phyloP scores from a whole-genome alignment of 2,797 vertebrate species.

The Chloroceryle amazona region DNA sequence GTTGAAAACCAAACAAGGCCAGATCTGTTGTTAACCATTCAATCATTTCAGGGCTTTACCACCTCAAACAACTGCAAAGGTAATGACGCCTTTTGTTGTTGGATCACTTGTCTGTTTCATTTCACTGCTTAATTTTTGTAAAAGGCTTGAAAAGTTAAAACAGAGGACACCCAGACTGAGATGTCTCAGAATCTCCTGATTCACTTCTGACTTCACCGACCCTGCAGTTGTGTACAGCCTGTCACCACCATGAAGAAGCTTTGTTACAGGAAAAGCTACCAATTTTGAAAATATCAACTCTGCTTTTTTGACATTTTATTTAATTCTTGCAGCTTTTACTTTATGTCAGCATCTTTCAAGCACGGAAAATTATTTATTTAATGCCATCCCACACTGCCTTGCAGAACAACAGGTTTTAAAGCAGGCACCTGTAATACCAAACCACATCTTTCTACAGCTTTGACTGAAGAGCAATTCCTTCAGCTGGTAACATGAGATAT shows the following conservation, averaged over 20 bases:
- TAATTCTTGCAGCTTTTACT: background rate
- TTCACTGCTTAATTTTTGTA: background rate
- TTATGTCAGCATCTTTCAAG: background rate
- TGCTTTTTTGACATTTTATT: background rate
- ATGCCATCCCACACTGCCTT: background rate
- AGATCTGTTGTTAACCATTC: background rate
- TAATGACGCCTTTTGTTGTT: background rate
- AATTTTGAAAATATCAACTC: background rate
- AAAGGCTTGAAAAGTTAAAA: background rate
- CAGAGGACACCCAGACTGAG: background rate
- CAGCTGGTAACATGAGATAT: background rate
- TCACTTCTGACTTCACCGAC: background rate
- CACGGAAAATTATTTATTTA: background rate
- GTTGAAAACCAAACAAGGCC: background rate
- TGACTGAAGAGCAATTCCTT: background rate
- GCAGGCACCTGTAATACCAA: background rate
- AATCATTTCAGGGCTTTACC: background rate
- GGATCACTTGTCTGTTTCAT: background rate
- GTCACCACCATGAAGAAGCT: accelerated
- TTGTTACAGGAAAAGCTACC: background rate
- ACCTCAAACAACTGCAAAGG: background rate
- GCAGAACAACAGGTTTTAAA: background rate
- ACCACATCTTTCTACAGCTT: background rate
- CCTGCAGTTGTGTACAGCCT: background rate
- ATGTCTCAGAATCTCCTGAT: background rate